These are phyloP conservation scores for Dendrolimus pini DNA, from an alignment of 2,888 invertebrate genomes.

Conservation along the genomic window DNA sequence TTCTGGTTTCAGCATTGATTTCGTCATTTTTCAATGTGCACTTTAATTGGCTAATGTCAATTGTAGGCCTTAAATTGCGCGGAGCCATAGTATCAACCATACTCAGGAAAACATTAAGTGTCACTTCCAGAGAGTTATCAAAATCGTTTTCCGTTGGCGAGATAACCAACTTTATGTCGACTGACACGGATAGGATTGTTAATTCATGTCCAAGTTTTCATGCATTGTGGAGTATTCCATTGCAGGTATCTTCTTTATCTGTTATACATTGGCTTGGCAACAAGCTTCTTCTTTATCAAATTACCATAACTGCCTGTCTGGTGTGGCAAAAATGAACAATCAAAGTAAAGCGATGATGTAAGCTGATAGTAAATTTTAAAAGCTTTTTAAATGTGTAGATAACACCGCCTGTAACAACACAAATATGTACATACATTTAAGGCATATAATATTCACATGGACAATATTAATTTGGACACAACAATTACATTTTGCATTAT, in stretches of 20 bases:
- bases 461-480: too few species aligned
- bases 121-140: constrained; percentile 62
- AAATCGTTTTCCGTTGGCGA: constrained; percentile 83
- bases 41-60: constrained; percentile 91
- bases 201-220: constrained; percentile 98
- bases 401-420: too few species aligned
- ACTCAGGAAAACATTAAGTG: constrained; percentile 75
- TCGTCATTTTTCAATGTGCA: constrained; percentile 88
- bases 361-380: too few species aligned
- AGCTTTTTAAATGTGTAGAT: too few species aligned
- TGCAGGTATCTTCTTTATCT: constrained; percentile 77
- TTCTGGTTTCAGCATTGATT: constrained; percentile 67
- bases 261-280: too few species aligned
- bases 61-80: constrained; percentile 91
- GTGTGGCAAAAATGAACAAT: too few species aligned
- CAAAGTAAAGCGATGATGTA: too few species aligned
- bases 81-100: constrained; percentile 87
- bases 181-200: constrained; percentile 95
- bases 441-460: too few species aligned
- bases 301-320: too few species aligned
- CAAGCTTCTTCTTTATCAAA: too few species aligned
- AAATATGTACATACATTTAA: too few species aligned
- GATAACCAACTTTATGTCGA: constrained; percentile 97
- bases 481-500: too few species aligned
- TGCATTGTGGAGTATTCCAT: constrained; percentile 96